A percentile compares a stretch with the other conserved stretches of the same genome.
Conservation (phyloP, 2,113 vertebrate genomes). For the Protobothrops flavoviridis region DNA sequence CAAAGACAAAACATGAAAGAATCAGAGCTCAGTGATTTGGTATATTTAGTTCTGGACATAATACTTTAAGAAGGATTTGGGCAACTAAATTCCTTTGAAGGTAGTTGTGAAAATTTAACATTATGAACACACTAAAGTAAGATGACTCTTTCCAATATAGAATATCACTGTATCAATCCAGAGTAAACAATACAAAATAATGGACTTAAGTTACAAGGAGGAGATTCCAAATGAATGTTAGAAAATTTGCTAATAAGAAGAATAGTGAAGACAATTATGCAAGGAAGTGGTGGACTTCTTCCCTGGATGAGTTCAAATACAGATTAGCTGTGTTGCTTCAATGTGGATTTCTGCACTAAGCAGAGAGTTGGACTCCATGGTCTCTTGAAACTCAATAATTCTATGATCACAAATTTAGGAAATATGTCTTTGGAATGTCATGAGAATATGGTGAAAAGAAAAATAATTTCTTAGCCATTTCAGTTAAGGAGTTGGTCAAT, state of each 20-base stretch:
- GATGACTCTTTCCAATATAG: neutral
- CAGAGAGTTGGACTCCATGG: neutral
- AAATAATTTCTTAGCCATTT: neutral
- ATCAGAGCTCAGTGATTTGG: neutral
- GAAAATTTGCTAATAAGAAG: neutral
- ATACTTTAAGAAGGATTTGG: neutral
- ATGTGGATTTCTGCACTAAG: neutral
- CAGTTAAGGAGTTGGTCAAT: neutral
- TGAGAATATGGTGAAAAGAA: neutral
- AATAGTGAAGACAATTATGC: neutral
- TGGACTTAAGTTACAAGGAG: neutral
- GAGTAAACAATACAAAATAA: neutral
- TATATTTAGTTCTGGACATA: neutral
- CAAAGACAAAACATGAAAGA: neutral
- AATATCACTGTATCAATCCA: neutral
- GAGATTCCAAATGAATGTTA: neutral
- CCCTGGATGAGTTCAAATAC: neutral
- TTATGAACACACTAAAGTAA: neutral
- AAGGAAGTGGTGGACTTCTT: neutral
- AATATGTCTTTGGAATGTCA: neutral
- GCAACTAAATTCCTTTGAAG: neutral
- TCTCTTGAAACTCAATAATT: neutral
- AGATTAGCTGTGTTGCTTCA: neutral
- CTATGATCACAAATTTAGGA: neutral
- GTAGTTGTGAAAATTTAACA: neutral